These are phyloP conservation scores for Lacanobia wlatinum DNA, from an alignment of 2,888 invertebrate genomes.

Conservation along the genomic window DNA sequence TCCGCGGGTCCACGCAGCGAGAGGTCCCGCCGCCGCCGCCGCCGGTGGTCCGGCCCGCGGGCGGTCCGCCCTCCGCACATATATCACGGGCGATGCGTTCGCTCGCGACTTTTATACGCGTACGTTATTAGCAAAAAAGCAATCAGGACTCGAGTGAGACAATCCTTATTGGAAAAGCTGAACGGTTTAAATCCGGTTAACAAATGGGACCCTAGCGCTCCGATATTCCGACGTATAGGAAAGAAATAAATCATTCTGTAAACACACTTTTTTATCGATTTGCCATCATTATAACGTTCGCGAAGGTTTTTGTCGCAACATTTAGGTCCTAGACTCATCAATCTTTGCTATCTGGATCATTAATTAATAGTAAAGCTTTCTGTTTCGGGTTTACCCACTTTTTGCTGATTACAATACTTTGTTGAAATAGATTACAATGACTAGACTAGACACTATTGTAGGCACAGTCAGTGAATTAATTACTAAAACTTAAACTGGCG, in stretches of 20 bases:
- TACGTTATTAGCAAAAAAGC: constrained; percentile 68
- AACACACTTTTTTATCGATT: constrained; percentile 38
- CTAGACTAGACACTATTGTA: background rate
- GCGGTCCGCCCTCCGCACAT: constrained; percentile 65
- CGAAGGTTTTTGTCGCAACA: constrained; percentile 21
- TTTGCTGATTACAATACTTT: constrained; percentile 17
- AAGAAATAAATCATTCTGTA: constrained; percentile 29
- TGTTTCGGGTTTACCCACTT: constrained; percentile 22
- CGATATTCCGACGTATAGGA: constrained; percentile 18
- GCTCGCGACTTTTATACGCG: constrained; percentile 64
- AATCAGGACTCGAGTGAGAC: constrained; percentile 56
- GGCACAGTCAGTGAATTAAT: constrained; percentile 12
- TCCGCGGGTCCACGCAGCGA: constrained; percentile 63
- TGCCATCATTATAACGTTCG: constrained; percentile 29
- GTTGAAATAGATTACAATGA: constrained; percentile 19
- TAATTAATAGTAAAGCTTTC: constrained; percentile 32
- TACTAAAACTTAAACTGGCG: constrained; percentile 7
- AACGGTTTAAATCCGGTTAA: constrained; percentile 55
- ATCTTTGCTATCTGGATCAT: constrained; percentile 33
- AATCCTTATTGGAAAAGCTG: constrained; percentile 62
- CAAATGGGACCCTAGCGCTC: constrained; percentile 44
- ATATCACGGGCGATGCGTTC: constrained; percentile 62
- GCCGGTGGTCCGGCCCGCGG: constrained; percentile 74
- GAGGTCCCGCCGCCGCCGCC: constrained; percentile 62
- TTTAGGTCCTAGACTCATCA: constrained; percentile 36